Conservation (phyloP, 2,113 vertebrate species). For the Oxyura jamaicensis region DNA sequence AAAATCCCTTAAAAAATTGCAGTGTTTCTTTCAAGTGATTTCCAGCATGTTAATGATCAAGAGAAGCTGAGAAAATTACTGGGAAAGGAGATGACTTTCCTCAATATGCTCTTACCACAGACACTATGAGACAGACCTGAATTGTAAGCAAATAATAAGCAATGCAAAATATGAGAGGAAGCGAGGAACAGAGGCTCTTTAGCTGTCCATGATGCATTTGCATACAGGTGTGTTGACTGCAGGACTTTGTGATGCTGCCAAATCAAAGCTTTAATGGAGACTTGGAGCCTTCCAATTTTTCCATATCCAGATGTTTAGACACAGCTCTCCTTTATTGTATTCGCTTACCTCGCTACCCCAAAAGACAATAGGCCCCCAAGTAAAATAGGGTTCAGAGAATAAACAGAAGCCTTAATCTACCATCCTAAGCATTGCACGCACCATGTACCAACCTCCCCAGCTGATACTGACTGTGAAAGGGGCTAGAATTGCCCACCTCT, state of each 20-base stretch:
- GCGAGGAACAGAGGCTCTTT: slow-evolving; percentile 17
- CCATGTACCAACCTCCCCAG: background rate
- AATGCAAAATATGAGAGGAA: slow-evolving; percentile 35
- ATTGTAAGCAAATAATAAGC: slow-evolving; percentile 57
- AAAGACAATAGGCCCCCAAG: background rate
- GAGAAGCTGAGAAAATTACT: slow-evolving; percentile 68
- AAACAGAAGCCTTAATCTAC: background rate
- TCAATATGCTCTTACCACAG: slow-evolving; percentile 52
- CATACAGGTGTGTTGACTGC: slow-evolving; percentile 19
- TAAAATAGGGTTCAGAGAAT: background rate
- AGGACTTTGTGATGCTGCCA: slow-evolving; percentile 11
- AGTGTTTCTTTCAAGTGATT: slow-evolving; percentile 72
- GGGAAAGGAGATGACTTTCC: slow-evolving; percentile 57
- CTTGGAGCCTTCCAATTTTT: background rate
- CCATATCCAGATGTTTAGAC: background rate
- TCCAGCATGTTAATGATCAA: slow-evolving; percentile 74
- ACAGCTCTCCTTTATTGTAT: background rate
- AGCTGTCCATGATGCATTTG: slow-evolving; percentile 31
- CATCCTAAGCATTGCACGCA: background rate
- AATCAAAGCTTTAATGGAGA: slow-evolving; percentile 1
- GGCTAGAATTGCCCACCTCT: background rate
- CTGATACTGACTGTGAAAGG: background rate
- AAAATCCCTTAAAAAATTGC: slow-evolving; percentile 70
- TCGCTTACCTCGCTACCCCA: background rate
- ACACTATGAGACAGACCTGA: slow-evolving; percentile 43